These are phyloP conservation scores for Pollachius pollachius DNA, from an alignment of 2,113 vertebrate species.

Conservation along the genomic window DNA sequence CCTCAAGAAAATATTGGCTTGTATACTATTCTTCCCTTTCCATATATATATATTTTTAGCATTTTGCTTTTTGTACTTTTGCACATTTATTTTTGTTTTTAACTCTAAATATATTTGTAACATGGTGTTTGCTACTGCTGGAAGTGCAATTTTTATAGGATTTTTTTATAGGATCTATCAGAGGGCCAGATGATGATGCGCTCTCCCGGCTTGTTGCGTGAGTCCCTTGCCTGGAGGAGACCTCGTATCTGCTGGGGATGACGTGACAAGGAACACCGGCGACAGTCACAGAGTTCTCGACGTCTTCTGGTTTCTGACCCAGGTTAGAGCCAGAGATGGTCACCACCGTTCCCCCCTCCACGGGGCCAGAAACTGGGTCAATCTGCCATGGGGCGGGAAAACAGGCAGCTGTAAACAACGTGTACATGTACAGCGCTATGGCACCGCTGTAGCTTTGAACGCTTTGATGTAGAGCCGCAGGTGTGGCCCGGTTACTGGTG, in stretches of 20 bases:
- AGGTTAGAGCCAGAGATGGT: conserved; percentile 96
- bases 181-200: not conserved
- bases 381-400: conserved; percentile 69
- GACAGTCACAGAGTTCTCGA: conserved; percentile 84
- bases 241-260: conserved; percentile 84
- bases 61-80: no score
- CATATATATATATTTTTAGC: no score
- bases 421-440: not conserved
- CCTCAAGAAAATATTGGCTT: no score
- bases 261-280: conserved; percentile 86
- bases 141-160: no score
- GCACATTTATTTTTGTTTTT: not conserved
- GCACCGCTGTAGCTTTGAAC: not conserved
- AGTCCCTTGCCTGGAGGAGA: conserved; percentile 84
- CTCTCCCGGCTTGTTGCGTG: no score
- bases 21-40: no score
- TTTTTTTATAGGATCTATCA: not conserved
- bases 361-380: conserved; percentile 86
- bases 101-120: no score
- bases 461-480: no score
- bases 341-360: conserved; percentile 89
- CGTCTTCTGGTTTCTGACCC: conserved; percentile 89
- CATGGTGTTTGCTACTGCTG: no score
- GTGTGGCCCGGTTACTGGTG: not conserved
- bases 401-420: no score